Evolutionary conservation across 2,888 invertebrate genomes (phyloP).

Genomic region (Heterodera filipjevi): DNA sequence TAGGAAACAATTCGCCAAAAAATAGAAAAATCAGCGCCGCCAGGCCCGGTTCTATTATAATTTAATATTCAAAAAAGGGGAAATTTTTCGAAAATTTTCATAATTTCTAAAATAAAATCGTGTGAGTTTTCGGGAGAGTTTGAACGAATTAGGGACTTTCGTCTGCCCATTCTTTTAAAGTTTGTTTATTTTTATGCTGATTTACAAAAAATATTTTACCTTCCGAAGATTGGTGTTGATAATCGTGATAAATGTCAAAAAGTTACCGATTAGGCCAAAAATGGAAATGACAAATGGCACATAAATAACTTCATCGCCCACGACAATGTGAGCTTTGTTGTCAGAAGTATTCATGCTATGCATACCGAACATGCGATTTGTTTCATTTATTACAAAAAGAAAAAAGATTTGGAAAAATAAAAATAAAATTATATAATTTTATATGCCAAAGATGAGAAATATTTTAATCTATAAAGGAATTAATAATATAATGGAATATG

Average conservation of each 20-base stretch:
- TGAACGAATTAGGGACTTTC: background rate
- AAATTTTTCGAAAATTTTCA: too few relatives aligned
- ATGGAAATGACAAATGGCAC: slow-evolving; percentile 12
- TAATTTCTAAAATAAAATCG: too few relatives aligned
- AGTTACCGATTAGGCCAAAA: slow-evolving; percentile 18
- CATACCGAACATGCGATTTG: background rate
- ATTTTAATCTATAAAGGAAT: too few relatives aligned
- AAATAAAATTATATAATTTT: too few relatives aligned
- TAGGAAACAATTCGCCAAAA: background rate
- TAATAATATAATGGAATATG: too few relatives aligned
- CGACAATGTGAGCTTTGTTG: background rate
- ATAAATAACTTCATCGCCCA: background rate
- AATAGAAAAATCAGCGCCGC: too few relatives aligned
- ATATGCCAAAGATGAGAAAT: too few relatives aligned
- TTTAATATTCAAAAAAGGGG: too few relatives aligned
- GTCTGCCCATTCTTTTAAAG: background rate
- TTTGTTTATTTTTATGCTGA: background rate
- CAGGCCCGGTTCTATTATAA: too few relatives aligned
- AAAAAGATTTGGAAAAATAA: too few relatives aligned
- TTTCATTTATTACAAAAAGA: background rate
- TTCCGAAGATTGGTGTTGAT: background rate
- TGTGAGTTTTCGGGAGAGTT: too few relatives aligned
- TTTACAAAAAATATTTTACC: background rate
- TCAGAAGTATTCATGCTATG: background rate
- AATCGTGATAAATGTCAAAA: slow-evolving; percentile 23